These are phyloP conservation scores for Mus minutoides DNA, from an alignment of 2,797 vertebrate species.

Conservation along the genomic window DNA sequence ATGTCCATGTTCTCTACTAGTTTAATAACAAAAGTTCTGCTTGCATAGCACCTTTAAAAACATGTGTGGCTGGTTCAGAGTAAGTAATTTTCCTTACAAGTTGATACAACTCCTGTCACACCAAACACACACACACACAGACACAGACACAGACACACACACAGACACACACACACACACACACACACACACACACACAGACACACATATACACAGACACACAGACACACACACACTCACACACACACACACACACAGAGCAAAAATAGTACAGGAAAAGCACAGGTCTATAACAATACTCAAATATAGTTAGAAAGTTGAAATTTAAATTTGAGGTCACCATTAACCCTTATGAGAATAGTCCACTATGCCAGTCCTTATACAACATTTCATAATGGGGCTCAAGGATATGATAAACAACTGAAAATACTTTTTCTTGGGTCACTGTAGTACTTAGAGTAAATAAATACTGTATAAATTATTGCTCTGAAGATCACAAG, in stretches of 20 bases:
- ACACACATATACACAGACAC: not conserved
- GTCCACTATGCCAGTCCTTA: not conserved
- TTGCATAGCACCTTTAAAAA: conserved; percentile 35
- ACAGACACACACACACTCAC: not conserved
- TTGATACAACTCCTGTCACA: not conserved
- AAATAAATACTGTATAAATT: conserved; percentile 30
- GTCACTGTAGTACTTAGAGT: not conserved
- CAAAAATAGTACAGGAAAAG: conserved; percentile 52
- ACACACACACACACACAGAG: not conserved
- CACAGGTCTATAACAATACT: conserved; percentile 8
- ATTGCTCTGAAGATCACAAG: conserved; percentile 19
- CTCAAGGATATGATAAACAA: not conserved
- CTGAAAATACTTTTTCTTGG: not conserved
- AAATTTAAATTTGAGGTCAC: conserved; percentile 26
- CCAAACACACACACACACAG: not conserved
- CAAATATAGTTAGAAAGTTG: conserved; percentile 15
- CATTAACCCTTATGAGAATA: conserved; percentile 25
- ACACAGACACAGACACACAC: not conserved
- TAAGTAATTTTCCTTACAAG: conserved; percentile 16
- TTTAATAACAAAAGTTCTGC: conserved; percentile 18
- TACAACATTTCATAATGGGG: not conserved
- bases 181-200: not conserved
- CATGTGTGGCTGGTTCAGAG: not conserved
- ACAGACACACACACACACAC: not conserved
- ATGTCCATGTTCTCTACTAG: conserved; percentile 2